Evolutionary conservation across 2,888 invertebrate genomes (phyloP).

Genomic region (Metacarcinus magister): DNA sequence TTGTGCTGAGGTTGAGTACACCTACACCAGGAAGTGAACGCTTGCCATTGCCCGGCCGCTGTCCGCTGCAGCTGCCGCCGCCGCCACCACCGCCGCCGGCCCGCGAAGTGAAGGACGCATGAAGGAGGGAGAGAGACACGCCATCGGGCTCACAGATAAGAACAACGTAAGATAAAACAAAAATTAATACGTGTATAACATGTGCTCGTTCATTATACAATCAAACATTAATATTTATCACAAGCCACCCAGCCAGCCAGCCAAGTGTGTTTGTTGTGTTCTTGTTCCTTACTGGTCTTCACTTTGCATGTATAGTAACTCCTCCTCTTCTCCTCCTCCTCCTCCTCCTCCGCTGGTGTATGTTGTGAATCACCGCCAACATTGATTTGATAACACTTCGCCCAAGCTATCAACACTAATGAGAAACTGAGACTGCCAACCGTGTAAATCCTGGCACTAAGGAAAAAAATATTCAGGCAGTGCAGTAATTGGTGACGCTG

Average conservation of each 20-base stretch:
- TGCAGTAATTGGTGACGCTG: conserved; percentile 15
- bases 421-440: background rate
- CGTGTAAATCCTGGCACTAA: background rate
- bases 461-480: background rate
- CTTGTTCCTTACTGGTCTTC: background rate
- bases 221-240: background rate
- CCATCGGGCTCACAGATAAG: background rate
- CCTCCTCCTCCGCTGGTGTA: no score
- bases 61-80: background rate
- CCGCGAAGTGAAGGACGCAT: background rate
- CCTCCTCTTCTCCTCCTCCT: no score
- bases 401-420: background rate
- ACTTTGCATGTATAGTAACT: background rate
- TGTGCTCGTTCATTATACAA: background rate
- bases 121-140: no score
- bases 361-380: background rate
- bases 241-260: background rate
- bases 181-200: background rate
- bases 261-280: background rate
- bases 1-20: background rate
- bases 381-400: background rate
- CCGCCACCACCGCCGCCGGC: background rate
- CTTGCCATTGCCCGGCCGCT: background rate
- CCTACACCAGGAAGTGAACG: background rate
- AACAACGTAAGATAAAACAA: conserved; percentile 3